A percentile compares a stretch with the other conserved stretches of the same genome.
Evolutionary conservation across 2,797 vertebrate genomes (phyloP).

Genomic region (Coregonus ussuriensis): DNA sequence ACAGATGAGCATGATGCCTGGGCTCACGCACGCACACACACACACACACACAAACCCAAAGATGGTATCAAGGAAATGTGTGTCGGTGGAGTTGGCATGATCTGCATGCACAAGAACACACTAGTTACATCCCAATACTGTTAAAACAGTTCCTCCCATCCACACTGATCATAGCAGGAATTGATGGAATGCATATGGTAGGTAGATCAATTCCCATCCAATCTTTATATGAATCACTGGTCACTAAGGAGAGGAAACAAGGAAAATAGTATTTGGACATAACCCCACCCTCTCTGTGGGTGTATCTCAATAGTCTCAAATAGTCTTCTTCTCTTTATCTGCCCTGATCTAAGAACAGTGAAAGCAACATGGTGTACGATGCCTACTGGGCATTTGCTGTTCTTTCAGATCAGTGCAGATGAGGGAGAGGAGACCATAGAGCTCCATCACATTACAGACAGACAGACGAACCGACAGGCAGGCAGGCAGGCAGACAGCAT

Average conservation of each 20-base stretch:
- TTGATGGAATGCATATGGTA: not conserved
- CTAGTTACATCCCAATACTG: not conserved
- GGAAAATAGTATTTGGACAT: not conserved
- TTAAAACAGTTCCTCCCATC: not conserved
- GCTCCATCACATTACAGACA: not conserved
- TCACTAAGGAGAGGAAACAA: not conserved
- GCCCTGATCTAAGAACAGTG: not conserved
- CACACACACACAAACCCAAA: no score
- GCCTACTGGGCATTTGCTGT: not conserved
- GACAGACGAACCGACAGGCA: not conserved
- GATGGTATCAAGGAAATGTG: no score
- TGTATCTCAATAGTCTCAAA: no score
- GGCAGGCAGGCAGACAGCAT: conserved; percentile 41
- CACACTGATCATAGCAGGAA: not conserved
- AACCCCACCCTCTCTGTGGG: not conserved
- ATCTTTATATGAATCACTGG: not conserved
- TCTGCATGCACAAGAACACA: not conserved
- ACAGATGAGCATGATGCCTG: not conserved
- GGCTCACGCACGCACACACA: not conserved
- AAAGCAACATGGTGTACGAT: not conserved
- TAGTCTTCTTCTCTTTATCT: not conserved
- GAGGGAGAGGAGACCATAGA: not conserved
- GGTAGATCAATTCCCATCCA: not conserved
- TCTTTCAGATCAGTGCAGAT: not conserved
- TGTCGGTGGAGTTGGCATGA: no score